Percentiles rank a stretch among this genome's conserved stretches.
These are phyloP conservation scores for Clarias laeviceps DNA, from an alignment of 2,797 vertebrate species.

Conservation along the genomic window DNA sequence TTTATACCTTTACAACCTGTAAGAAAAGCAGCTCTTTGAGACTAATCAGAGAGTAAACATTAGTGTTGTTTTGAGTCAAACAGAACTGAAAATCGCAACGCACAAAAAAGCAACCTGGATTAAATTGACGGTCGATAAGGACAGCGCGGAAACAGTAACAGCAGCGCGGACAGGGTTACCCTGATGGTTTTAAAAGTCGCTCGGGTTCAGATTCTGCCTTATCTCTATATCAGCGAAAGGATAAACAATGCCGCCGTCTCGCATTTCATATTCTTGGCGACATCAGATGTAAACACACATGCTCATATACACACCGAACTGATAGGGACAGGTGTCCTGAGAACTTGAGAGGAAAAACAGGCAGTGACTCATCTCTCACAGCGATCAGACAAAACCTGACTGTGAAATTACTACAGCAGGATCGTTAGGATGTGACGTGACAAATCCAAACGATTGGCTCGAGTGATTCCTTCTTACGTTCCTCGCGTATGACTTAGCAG, in stretches of 20 bases:
- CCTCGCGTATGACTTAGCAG: neutral
- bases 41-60: too few species aligned
- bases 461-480: neutral
- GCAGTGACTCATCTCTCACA: neutral
- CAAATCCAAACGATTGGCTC: neutral
- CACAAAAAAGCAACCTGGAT: too few species aligned
- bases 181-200: too few species aligned
- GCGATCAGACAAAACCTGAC: neutral
- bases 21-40: too few species aligned
- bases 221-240: neutral
- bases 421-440: neutral
- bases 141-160: too few species aligned
- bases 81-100: too few species aligned
- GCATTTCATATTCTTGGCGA: neutral
- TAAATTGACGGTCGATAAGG: too few species aligned
- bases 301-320: neutral
- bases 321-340: neutral
- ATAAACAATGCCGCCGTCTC: neutral
- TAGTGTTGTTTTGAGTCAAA: too few species aligned
- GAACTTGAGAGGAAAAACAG: neutral
- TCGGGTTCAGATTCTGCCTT: neutral
- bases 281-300: neutral
- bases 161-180: too few species aligned
- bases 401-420: neutral
- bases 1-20: too few species aligned